Evolutionary conservation across 2,797 vertebrate genomes (phyloP).

Genomic region (Arrhamphus sclerolepis): DNA sequence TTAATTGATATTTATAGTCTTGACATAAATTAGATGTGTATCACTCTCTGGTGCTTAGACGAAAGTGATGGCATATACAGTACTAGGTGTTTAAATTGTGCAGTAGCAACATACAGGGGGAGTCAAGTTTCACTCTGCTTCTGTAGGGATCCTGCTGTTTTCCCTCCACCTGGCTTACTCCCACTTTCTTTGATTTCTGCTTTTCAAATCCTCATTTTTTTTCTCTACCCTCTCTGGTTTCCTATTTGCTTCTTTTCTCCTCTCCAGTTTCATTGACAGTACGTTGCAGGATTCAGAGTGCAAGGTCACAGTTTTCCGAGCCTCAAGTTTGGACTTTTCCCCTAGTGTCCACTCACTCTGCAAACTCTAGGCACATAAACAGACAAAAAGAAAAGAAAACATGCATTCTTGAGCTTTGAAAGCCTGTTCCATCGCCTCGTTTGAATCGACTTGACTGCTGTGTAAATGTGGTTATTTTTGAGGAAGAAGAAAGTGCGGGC

Average conservation of each 20-base stretch:
- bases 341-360: constrained; percentile 38
- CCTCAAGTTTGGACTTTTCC: constrained; percentile 54
- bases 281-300: constrained; percentile 57
- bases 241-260: background rate
- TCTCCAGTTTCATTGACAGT: constrained; percentile 20
- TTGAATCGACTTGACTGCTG: constrained; percentile 20
- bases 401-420: constrained; percentile 25
- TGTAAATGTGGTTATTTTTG: constrained; percentile 43
- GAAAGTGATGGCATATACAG: background rate
- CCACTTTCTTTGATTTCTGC: constrained; percentile 25
- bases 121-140: constrained; percentile 11
- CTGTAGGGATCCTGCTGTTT: constrained; percentile 8
- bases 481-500: constrained; percentile 2
- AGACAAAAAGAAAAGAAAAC: background rate
- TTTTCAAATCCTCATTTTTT: background rate
- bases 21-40: background rate
- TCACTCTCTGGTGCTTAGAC: too few relatives aligned
- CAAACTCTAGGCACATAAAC: constrained; percentile 8
- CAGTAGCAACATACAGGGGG: constrained; percentile 9
- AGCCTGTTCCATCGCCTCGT: constrained; percentile 12
- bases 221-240: background rate
- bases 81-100: background rate
- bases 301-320: constrained; percentile 72
- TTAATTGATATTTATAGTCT: constrained; percentile 38
- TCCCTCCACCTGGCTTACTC: constrained; percentile 12